A percentile compares a stretch with the other conserved stretches of the same genome.
Evolutionary conservation across 2,113 vertebrate species (phyloP).

Genomic region (Cervus canadensis): DNA sequence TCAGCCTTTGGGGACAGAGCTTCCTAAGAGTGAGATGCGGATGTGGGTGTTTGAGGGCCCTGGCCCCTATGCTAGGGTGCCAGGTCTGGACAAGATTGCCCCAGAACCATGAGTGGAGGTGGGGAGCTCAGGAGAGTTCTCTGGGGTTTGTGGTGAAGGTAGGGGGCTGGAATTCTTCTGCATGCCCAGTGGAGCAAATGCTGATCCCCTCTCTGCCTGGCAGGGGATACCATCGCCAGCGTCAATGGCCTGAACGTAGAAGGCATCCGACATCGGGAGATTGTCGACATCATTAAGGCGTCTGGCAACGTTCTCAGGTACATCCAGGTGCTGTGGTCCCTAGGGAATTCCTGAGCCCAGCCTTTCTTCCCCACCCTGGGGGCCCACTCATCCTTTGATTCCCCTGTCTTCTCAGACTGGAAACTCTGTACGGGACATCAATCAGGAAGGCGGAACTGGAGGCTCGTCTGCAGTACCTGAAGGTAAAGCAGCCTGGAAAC

Average conservation of each 20-base stretch:
- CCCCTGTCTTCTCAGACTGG: constrained; percentile 80
- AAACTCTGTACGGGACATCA: constrained; percentile 91
- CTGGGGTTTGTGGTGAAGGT: not conserved
- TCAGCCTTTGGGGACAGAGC: not conserved
- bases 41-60: not conserved
- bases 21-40: not conserved
- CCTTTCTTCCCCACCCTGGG: not conserved
- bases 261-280: constrained; percentile 91
- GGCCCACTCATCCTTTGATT: not conserved
- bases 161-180: not conserved
- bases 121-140: not conserved
- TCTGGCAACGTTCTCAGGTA: constrained; percentile 90
- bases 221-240: constrained; percentile 93
- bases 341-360: not conserved
- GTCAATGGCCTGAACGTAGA: constrained; percentile 91
- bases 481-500: constrained; percentile 79
- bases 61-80: not conserved
- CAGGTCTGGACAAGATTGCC: not conserved
- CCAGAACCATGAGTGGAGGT: not conserved
- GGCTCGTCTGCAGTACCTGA: constrained; percentile 94
- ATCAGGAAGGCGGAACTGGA: constrained; percentile 94
- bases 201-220: not conserved
- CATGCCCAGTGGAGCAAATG: not conserved
- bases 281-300: constrained; percentile 93
- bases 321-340: not conserved